Evolutionary conservation across 2,113 vertebrate species (phyloP), one percentile per base, ranked within the genome.

Genomic region (Nymphicus hollandicus): DNA sequence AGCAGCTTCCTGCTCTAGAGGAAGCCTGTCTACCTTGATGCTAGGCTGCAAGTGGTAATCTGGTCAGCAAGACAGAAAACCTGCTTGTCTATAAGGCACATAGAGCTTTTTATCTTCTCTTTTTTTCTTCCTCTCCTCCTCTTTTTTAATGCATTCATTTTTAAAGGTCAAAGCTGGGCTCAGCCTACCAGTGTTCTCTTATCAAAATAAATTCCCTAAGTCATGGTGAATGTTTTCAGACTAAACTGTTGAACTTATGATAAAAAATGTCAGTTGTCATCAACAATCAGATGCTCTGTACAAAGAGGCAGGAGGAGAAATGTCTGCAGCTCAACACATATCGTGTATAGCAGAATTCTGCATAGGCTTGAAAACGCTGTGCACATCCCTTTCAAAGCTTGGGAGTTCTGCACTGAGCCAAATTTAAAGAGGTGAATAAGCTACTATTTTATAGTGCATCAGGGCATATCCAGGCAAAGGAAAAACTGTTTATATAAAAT

Each of bases 211-310:
- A 95, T 84, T 83, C 44, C 52, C 44, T 72, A 93, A 91, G 71
- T 86, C 74, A 78, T 33, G 53, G 41, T 82, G 84, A 96, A 88
- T 86, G 71, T 79, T 94, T 84, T 83, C 83, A 88, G 88, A 93
- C 76, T 81, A 82, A 89, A 92, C 52, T 90, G 64, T 70, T 94
- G 76, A 96, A 96, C 58, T 88, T 90, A 47, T 25, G 68, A 94
- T 93, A 91, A 91, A 93, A 94, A 96, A 86, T 84, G 89, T 96
- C 96, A 94, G 69, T 94, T 95, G 84, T 90, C 91, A 96, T 93
- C 76, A 91, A 11, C 76, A 74, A 95, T 95, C 81, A 96, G 41
- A 58, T 93, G 16, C 39, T 79, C 33, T 52, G 63, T 16, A 49
- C 46, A 81, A 43, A 86, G 35, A 86, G 66, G 66, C 50, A 66